phyloP scores from a whole-genome alignment of 2,888 invertebrate genomes.

The Drosophila merina region DNA sequence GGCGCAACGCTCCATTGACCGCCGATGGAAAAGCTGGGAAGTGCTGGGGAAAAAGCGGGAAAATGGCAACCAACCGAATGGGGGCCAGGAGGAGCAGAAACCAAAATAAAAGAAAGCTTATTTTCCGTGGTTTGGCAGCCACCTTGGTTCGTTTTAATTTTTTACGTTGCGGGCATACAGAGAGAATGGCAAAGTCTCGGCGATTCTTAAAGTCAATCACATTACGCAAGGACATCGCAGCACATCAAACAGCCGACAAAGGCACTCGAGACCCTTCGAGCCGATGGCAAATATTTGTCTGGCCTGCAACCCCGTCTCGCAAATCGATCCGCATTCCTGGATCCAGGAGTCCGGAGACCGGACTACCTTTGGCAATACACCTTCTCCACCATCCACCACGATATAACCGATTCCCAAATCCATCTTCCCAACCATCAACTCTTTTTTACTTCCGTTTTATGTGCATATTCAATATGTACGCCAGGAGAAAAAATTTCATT shows the following conservation, averaged over 20 bases:
- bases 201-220: constrained; percentile 64
- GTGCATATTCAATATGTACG: constrained; percentile 67
- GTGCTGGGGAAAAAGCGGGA: not conserved
- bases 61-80: not conserved
- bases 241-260: constrained; percentile 54
- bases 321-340: constrained; percentile 25
- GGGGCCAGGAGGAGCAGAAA: not conserved
- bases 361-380: constrained; percentile 25
- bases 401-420: not conserved
- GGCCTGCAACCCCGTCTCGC: constrained; percentile 29
- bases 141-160: constrained; percentile 61
- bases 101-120: constrained; percentile 48
- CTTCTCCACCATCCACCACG: not conserved
- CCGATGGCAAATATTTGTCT: constrained; percentile 40
- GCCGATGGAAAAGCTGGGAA: constrained; percentile 37
- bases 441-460: constrained; percentile 22
- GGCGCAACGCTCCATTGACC: constrained; percentile 75
- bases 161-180: constrained; percentile 66
- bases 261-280: constrained; percentile 36
- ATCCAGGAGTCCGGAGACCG: too few species aligned
- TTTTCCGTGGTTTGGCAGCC: constrained; percentile 52
- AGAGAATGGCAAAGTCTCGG: constrained; percentile 31
- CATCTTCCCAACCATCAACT: constrained; percentile 24
- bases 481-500: constrained; percentile 22
- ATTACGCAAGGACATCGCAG: constrained; percentile 36